Percentiles rank a stretch among this genome's conserved stretches.
These are phyloP conservation scores for Gallinago media DNA, from an alignment of 2,113 vertebrate species.

Conservation along the genomic window DNA sequence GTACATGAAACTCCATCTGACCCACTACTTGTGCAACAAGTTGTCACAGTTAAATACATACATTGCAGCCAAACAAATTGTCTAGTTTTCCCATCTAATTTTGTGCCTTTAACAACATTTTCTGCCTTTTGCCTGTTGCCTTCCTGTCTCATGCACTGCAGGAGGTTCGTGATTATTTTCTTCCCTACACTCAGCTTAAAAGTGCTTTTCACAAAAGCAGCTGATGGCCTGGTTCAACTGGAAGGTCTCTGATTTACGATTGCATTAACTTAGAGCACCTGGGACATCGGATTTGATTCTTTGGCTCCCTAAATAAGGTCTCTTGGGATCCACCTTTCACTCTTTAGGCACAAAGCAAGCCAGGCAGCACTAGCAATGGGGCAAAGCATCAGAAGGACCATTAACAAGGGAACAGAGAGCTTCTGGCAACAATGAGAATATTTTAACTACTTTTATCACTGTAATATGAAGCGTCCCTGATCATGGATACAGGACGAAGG, in stretches of 20 bases:
- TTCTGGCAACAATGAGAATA: not conserved
- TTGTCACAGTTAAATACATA: not conserved
- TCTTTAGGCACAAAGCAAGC: not conserved
- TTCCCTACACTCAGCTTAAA: not conserved
- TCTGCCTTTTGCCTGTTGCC: not conserved
- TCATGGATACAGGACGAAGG: not conserved
- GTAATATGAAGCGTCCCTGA: not conserved
- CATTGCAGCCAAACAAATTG: not conserved
- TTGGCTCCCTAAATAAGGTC: not conserved
- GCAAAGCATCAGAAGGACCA: not conserved
- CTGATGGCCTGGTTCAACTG: not conserved
- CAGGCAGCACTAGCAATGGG: not conserved
- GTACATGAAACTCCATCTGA: not conserved
- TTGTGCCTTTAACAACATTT: not conserved
- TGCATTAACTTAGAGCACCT: not conserved
- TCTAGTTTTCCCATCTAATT: not conserved
- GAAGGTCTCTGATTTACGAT: not conserved
- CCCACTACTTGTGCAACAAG: not conserved
- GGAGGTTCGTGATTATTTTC: not conserved
- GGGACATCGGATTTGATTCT: not conserved
- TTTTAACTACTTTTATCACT: not conserved
- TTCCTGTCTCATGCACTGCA: not conserved
- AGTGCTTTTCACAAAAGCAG: not conserved
- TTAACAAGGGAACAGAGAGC: not conserved
- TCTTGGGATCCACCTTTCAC: not conserved